These are phyloP conservation scores for Borostomias antarcticus DNA, from an alignment of 2,797 vertebrate species.

Conservation along the genomic window DNA sequence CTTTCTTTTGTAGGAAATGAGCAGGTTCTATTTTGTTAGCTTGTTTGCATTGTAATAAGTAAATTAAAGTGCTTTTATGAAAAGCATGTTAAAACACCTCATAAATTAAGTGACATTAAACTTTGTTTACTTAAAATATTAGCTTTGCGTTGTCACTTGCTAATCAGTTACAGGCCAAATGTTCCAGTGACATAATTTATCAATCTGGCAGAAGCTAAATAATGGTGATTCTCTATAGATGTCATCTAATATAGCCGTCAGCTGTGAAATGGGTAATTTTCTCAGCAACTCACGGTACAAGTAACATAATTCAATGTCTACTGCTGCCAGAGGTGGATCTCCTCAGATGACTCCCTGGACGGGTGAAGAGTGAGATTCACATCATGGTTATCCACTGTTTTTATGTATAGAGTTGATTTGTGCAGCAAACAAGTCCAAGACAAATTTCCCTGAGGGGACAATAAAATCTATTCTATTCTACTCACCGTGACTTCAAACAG, in stretches of 20 bases:
- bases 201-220: no score
- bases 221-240: no score
- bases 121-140: conserved; percentile 33
- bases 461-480: neutral
- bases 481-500: neutral
- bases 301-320: neutral
- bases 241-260: neutral
- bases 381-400: neutral
- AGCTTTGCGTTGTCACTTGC: no score
- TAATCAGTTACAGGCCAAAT: no score
- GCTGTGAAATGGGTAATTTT: neutral
- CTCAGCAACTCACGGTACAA: neutral
- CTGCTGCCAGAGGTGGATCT: neutral
- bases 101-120: conserved; percentile 35
- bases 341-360: neutral
- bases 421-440: no score
- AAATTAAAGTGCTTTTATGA: conserved; percentile 75
- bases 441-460: neutral
- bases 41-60: conserved; percentile 77
- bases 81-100: conserved; percentile 50
- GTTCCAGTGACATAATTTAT: no score
- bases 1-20: conserved; percentile 89
- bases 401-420: no score
- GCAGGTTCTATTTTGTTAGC: conserved; percentile 89
- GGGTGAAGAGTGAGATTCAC: no score